These are phyloP conservation scores for Cochlearius cochlearius DNA, from an alignment of 2,113 vertebrate genomes.

Conservation along the genomic window DNA sequence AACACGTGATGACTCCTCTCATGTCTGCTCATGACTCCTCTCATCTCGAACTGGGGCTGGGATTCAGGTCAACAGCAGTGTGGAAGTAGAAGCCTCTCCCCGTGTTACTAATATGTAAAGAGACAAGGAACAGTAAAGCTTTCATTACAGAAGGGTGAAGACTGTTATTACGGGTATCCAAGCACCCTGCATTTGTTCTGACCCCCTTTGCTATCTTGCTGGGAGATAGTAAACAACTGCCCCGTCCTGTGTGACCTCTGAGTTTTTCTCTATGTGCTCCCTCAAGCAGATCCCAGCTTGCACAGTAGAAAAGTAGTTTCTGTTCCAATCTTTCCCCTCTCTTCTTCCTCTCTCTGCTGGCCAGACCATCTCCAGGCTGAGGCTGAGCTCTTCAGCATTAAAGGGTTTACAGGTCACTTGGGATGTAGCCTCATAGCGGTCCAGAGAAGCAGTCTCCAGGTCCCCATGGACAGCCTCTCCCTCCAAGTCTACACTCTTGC, in stretches of 20 bases:
- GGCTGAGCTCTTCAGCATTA: background rate
- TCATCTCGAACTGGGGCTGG: background rate
- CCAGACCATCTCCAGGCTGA: rapidly evolving
- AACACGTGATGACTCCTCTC: background rate
- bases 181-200: background rate
- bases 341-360: background rate
- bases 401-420: background rate
- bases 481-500: background rate
- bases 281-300: background rate
- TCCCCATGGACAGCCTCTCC: background rate
- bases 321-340: background rate
- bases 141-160: background rate
- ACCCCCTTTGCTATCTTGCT: background rate
- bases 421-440: background rate
- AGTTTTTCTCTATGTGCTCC: background rate
- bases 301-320: background rate
- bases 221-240: background rate
- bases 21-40: background rate
- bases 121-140: background rate
- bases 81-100: background rate
- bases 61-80: background rate
- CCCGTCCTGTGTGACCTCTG: background rate
- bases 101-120: background rate
- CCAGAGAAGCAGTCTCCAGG: background rate
- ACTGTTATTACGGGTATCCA: background rate